Conservation (phyloP, 2,113 vertebrate species). For the Pterocles orientalis region DNA sequence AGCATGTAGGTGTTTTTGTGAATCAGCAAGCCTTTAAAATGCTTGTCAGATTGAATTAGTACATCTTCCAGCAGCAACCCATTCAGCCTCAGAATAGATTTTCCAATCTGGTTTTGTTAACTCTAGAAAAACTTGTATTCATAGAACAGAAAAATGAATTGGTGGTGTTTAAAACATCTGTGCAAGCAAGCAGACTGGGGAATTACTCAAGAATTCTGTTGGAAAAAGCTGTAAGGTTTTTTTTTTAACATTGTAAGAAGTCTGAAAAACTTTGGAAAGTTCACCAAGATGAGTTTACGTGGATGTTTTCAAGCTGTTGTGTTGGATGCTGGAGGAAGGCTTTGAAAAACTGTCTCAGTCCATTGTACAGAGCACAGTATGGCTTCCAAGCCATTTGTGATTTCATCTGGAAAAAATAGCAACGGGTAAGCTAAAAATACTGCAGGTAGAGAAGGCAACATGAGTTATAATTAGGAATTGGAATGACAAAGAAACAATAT, state of each 20-base stretch:
- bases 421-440: background rate
- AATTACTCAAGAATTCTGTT: background rate
- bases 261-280: background rate
- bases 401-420: background rate
- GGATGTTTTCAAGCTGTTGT: background rate
- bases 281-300: background rate
- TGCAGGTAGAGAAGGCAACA: background rate
- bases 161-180: background rate
- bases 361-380: background rate
- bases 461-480: background rate
- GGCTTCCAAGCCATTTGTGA: background rate
- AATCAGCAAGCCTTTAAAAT: constrained; percentile 41
- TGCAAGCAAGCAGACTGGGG: background rate
- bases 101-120: background rate
- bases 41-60: constrained; percentile 27
- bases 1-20: constrained; percentile 67
- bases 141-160: background rate
- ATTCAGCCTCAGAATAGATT: constrained; percentile 1
- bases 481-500: background rate
- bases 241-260: background rate
- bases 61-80: constrained; percentile 4
- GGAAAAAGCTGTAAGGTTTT: background rate
- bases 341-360: background rate
- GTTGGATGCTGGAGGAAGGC: background rate
- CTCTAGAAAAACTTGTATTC: background rate